phyloP scores from a whole-genome alignment of 2,888 invertebrate genomes.

The Steromphala cineraria region DNA sequence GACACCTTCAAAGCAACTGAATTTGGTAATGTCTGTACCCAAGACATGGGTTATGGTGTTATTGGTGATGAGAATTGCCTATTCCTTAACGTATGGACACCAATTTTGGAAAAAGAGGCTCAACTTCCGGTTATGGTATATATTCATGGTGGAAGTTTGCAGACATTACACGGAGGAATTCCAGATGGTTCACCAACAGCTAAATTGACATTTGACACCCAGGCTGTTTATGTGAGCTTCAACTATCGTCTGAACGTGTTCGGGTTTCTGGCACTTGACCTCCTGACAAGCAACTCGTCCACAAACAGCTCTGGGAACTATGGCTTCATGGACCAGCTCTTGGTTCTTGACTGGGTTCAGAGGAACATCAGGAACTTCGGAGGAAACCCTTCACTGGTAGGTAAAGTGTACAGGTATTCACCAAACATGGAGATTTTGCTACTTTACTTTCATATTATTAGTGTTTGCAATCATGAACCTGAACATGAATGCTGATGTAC shows the following conservation, averaged over 20 bases:
- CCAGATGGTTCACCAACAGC: constrained; percentile 80
- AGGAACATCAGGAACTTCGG: constrained; percentile 59
- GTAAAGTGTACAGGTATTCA: too few species aligned
- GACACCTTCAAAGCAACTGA: constrained; percentile 40
- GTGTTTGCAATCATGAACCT: too few species aligned
- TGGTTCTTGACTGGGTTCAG: constrained; percentile 58
- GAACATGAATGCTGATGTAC: too few species aligned
- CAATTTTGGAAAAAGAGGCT: constrained; percentile 48
- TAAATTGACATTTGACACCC: constrained; percentile 84
- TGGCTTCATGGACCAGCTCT: constrained; percentile 60
- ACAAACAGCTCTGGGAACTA: constrained; percentile 58
- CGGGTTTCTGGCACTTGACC: constrained; percentile 85
- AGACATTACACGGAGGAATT: constrained; percentile 50
- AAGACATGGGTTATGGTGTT: constrained; percentile 33
- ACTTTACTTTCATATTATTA: too few species aligned
- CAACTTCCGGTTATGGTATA: constrained; percentile 69
- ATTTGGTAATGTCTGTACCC: constrained; percentile 43
- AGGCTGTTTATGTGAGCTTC: constrained; percentile 90
- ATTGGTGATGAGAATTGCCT: constrained; percentile 61
- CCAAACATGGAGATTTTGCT: too few species aligned
- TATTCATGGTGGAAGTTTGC: constrained; percentile 68
- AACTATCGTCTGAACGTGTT: constrained; percentile 85
- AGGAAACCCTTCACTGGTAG: constrained; percentile 43
- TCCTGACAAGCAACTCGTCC: constrained; percentile 62
- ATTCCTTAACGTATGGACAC: constrained; percentile 66